Evolutionary conservation across 2,888 invertebrate genomes (phyloP).

Genomic region (Teleogryllus oceanicus): DNA sequence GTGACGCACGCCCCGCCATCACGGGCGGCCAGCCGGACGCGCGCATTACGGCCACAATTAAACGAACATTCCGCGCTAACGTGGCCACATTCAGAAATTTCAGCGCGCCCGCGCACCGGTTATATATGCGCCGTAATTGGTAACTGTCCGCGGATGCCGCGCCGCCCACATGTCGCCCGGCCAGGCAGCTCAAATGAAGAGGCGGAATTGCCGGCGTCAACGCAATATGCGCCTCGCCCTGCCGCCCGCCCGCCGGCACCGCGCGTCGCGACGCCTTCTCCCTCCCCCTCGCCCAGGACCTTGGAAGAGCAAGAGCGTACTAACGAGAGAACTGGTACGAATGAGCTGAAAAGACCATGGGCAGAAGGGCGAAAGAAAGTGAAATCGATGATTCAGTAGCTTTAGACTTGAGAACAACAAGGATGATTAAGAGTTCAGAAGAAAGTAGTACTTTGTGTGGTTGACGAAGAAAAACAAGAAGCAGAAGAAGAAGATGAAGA

Average conservation of each 20-base stretch:
- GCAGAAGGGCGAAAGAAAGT: too few relatives aligned
- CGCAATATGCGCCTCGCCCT: background rate
- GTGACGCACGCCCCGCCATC: background rate
- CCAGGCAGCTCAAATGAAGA: background rate
- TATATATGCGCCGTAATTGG: conserved; percentile 18
- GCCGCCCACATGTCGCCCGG: background rate
- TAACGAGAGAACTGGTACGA: too few relatives aligned
- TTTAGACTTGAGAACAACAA: too few relatives aligned
- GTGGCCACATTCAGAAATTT: conserved; percentile 18
- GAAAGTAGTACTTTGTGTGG: too few relatives aligned
- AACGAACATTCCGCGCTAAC: conserved; percentile 18
- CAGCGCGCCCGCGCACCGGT: conserved; percentile 1
- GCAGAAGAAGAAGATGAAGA: too few relatives aligned
- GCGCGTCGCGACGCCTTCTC: background rate
- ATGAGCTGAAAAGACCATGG: too few relatives aligned
- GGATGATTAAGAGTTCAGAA: too few relatives aligned
- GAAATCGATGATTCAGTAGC: too few relatives aligned
- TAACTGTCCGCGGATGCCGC: background rate
- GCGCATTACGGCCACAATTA: background rate
- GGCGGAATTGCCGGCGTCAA: background rate
- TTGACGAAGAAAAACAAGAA: too few relatives aligned
- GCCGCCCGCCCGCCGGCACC: background rate
- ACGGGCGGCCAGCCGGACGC: background rate
- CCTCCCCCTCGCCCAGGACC: background rate
- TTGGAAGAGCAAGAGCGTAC: too few relatives aligned